A percentile compares a stretch with the other conserved stretches of the same genome.
These are phyloP conservation scores for Calliopsis andreniformis DNA, from an alignment of 1,140 invertebrate genomes.

Conservation along the genomic window DNA sequence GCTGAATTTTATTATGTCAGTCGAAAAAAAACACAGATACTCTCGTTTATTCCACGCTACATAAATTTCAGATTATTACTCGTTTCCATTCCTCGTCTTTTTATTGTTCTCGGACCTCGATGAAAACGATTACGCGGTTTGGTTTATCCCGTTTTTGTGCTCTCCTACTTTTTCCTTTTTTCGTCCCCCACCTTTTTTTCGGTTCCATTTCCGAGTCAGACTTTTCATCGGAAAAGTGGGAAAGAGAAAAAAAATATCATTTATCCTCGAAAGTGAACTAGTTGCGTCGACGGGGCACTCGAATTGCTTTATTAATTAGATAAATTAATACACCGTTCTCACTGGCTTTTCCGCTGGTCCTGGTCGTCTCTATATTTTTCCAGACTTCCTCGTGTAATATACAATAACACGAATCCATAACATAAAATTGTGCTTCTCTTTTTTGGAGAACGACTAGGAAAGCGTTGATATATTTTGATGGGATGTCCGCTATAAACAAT, in stretches of 20 bases:
- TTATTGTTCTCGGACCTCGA: slow-evolving; percentile 21
- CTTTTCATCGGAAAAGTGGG: too few relatives aligned
- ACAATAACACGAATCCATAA: too few relatives aligned
- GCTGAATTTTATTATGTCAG: slow-evolving; percentile 35
- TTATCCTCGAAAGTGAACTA: neutral
- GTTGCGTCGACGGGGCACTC: slow-evolving; percentile 1
- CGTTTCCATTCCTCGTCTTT: neutral
- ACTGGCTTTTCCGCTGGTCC: too few relatives aligned
- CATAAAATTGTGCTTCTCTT: too few relatives aligned
- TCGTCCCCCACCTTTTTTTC: too few relatives aligned
- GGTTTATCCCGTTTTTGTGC: slow-evolving; percentile 8
- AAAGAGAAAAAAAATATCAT: neutral
- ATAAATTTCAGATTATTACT: slow-evolving; percentile 35
- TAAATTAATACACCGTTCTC: slow-evolving; percentile 57
- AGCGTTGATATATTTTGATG: too few relatives aligned
- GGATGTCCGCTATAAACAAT: too few relatives aligned
- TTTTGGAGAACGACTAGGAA: too few relatives aligned
- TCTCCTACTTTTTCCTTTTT: neutral
- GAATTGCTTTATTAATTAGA: slow-evolving; percentile 57
- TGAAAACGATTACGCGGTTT: slow-evolving; percentile 35
- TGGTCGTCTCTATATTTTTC: too few relatives aligned
- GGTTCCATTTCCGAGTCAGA: too few relatives aligned
- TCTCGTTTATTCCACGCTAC: slow-evolving; percentile 19
- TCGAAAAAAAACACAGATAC: slow-evolving; percentile 13
- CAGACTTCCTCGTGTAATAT: too few relatives aligned